phyloP scores from a whole-genome alignment of 2,888 invertebrate genomes.

The Meloe dianella region DNA sequence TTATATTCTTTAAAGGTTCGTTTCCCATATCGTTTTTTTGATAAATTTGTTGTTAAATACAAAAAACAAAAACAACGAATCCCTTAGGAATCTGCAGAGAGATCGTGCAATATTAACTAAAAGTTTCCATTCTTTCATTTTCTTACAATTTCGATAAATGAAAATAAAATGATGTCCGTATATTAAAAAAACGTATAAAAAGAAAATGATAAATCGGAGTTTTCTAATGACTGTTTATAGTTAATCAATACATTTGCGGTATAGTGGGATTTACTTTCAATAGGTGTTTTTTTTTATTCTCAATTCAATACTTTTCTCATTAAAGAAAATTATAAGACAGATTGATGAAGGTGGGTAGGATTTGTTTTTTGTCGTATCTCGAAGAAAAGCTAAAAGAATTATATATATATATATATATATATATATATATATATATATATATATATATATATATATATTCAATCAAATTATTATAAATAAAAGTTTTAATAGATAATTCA shows the following conservation, averaged over 20 bases:
- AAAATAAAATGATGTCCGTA: not conserved
- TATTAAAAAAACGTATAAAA: not conserved
- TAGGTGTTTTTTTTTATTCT: not conserved
- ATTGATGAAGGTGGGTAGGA: constrained; percentile 9
- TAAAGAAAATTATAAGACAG: constrained; percentile 7
- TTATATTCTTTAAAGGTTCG: no score
- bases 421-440: no score
- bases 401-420: no score
- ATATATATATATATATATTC: no score
- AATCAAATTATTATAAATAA: constrained; percentile 18
- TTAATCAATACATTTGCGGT: not conserved
- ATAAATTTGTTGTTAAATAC: no score
- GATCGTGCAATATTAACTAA: no score
- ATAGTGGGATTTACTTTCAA: constrained; percentile 1
- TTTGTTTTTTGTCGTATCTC: not conserved
- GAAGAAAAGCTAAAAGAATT: constrained; percentile 1
- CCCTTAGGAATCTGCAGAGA: not conserved
- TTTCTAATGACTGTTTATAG: not conserved
- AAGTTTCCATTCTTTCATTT: not conserved
- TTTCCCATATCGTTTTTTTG: no score
- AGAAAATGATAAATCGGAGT: not conserved
- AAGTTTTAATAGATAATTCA: constrained; percentile 27
- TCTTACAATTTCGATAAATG: not conserved
- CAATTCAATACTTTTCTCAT: not conserved
- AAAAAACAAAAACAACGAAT: not conserved